These are phyloP conservation scores for Dendropsophus ebraccatus DNA, from an alignment of 2,113 vertebrate species.

Conservation along the genomic window DNA sequence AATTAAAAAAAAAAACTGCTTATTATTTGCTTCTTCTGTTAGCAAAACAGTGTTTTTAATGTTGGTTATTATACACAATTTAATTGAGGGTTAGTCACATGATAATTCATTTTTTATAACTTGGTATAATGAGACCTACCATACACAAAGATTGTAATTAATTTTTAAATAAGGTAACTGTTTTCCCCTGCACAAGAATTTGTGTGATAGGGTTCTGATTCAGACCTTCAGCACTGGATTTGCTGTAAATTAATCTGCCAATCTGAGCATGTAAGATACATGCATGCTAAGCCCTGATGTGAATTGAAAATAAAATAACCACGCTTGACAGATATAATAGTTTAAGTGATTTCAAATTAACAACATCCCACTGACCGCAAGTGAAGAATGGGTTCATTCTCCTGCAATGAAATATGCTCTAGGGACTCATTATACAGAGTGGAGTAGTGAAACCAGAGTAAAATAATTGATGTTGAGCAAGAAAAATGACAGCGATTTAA, in stretches of 20 bases:
- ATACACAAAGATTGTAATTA: not conserved
- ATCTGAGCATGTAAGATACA: conserved; percentile 76
- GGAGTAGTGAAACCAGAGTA: conserved; percentile 80
- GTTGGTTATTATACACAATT: not conserved
- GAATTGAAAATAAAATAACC: conserved; percentile 85
- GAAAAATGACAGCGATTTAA: conserved; percentile 79
- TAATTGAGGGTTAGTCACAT: not conserved
- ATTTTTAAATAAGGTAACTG: conserved; percentile 6
- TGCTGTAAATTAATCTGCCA: conserved; percentile 75
- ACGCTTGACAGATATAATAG: conserved; percentile 84
- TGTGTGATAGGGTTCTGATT: conserved; percentile 9
- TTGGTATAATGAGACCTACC: not conserved
- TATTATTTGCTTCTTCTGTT: not conserved
- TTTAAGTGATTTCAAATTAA: conserved; percentile 92
- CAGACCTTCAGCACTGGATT: conserved; percentile 66
- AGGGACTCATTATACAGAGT: conserved; percentile 84
- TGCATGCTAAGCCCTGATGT: conserved; percentile 77
- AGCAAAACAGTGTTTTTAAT: not conserved
- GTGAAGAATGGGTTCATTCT: conserved; percentile 81
- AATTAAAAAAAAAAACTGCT: too few species aligned
- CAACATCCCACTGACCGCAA: conserved; percentile 82
- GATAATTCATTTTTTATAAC: not conserved
- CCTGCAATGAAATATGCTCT: conserved; percentile 81
- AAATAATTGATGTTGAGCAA: conserved; percentile 80
- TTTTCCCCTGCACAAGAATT: not conserved